These are phyloP conservation scores for Orthochromis malagaraziensis DNA, from an alignment of 2,113 vertebrate species.

Conservation along the genomic window DNA sequence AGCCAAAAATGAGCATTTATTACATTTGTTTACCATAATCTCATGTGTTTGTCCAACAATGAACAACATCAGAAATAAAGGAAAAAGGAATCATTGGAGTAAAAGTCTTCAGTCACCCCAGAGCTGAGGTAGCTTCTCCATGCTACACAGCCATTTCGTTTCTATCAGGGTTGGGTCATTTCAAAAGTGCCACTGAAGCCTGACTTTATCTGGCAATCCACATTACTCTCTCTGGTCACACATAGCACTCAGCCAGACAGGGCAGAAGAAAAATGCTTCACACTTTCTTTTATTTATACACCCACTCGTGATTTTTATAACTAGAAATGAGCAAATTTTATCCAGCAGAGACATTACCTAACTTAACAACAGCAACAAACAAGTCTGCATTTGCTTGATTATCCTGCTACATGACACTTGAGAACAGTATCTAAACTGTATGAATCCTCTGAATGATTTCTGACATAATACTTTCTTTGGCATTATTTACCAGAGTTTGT, in stretches of 20 bases:
- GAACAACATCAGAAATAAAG: not conserved
- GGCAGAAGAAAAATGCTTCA: constrained; percentile 16
- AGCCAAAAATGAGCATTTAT: not conserved
- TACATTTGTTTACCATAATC: not conserved
- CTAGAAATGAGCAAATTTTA: constrained; percentile 16
- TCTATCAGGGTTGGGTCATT: constrained; percentile 23
- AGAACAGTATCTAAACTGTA: not conserved
- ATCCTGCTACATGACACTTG: constrained; percentile 28
- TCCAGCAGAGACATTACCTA: constrained; percentile 47
- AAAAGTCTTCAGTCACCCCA: constrained; percentile 13
- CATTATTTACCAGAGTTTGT: constrained; percentile 25
- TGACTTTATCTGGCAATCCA: constrained; percentile 20
- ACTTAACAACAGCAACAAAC: constrained; percentile 34
- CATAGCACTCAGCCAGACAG: not conserved
- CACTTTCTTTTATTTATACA: not conserved
- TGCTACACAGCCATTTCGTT: constrained; percentile 5
- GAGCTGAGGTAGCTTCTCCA: not conserved
- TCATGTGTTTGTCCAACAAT: not conserved
- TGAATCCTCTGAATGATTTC: not conserved
- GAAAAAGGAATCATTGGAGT: not conserved
- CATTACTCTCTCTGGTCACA: constrained; percentile 19
- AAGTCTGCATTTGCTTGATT: constrained; percentile 45
- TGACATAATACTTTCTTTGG: not conserved
- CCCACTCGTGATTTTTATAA: not conserved
- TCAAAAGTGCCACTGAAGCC: constrained; percentile 24